A percentile compares a stretch with the other conserved stretches of the same genome.
Evolutionary conservation across 64 coral and sea anemone species (phyloP).

Genomic region (Anthopleura sola): DNA sequence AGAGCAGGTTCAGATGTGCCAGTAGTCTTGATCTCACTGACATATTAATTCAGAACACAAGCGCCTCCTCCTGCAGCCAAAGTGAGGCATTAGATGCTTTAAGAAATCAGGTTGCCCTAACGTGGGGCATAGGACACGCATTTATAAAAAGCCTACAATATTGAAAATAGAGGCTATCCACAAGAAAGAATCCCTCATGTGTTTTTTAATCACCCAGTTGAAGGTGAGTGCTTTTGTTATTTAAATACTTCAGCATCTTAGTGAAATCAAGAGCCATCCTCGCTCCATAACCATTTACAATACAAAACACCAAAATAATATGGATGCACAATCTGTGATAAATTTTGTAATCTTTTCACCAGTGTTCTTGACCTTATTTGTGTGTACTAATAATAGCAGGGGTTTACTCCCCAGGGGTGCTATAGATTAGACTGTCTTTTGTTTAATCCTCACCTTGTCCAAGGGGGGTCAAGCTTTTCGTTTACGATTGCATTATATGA

Average conservation of each 20-base stretch:
- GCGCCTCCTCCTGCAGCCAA: too few relatives aligned
- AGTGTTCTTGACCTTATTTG: too few relatives aligned
- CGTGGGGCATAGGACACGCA: background rate
- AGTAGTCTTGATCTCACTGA: too few relatives aligned
- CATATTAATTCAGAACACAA: too few relatives aligned
- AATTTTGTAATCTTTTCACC: too few relatives aligned
- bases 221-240: background rate
- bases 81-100: background rate
- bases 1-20: conserved; percentile 7
- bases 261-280: background rate
- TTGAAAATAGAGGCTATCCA: background rate
- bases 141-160: background rate
- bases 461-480: too few relatives aligned
- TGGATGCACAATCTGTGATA: too few relatives aligned
- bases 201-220: background rate
- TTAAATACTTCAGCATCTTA: background rate
- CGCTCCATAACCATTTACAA: background rate
- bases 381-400: too few relatives aligned
- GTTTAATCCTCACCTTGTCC: too few relatives aligned
- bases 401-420: too few relatives aligned
- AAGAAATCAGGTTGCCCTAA: background rate
- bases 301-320: conserved; percentile 5
- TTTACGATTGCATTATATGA: too few relatives aligned
- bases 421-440: too few relatives aligned
- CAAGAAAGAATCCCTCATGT: background rate